Percentiles rank a stretch among this genome's conserved stretches.
These are phyloP conservation scores for Plecturocebus donacophilus DNA, from an alignment of 2,113 vertebrate genomes.

Conservation along the genomic window DNA sequence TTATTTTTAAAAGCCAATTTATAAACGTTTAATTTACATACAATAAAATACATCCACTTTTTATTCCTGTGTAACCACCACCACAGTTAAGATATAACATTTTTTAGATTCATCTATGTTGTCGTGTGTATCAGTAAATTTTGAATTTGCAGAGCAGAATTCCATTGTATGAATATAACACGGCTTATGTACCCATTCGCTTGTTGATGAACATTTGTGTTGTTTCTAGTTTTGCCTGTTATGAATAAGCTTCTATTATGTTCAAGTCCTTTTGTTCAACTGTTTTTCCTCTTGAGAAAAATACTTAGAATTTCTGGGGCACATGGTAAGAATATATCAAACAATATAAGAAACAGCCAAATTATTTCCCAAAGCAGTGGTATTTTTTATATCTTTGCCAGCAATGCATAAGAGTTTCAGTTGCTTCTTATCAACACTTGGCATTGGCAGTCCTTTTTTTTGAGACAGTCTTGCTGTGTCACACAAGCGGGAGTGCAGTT, in stretches of 20 bases:
- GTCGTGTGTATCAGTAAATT: background rate
- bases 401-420: background rate
- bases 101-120: background rate
- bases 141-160: background rate
- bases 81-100: background rate
- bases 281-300: background rate
- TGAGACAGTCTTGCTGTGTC: too few species aligned
- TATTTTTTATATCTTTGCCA: background rate
- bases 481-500: too few species aligned
- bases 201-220: background rate
- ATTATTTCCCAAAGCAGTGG: background rate
- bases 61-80: background rate
- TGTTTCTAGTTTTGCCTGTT: background rate
- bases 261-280: background rate
- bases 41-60: too few species aligned
- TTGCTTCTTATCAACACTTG: background rate
- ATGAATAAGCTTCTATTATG: background rate
- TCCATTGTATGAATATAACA: background rate
- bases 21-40: background rate
- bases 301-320: background rate
- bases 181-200: background rate
- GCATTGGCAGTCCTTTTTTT: background rate
- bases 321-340: background rate
- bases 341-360: background rate
- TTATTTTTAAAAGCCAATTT: background rate